Conservation (phyloP, 2,797 vertebrate species). For the Sebastes steindachneri region DNA sequence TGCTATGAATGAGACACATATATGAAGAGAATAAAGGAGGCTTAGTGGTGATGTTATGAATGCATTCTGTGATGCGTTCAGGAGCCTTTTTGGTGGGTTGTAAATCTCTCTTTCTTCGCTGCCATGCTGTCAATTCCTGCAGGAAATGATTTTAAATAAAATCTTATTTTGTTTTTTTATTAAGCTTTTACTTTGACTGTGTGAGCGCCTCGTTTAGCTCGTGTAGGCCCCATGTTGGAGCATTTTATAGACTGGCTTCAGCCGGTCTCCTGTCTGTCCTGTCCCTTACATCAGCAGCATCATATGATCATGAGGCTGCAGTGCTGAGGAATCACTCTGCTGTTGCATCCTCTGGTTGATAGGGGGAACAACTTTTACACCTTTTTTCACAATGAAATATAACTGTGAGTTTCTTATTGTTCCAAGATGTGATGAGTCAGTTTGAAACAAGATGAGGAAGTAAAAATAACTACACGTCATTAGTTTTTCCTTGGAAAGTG, state of each 20-base stretch:
- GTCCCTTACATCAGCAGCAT: conserved; percentile 65
- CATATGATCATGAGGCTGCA: conserved; percentile 56
- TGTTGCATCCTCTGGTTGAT: conserved; percentile 8
- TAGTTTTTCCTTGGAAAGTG: conserved; percentile 1
- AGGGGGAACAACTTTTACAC: too few species aligned
- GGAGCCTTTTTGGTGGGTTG: background rate
- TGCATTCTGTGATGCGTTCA: conserved; percentile 50
- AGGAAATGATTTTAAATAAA: background rate
- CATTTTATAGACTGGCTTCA: conserved; percentile 54
- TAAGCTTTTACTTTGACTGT: background rate
- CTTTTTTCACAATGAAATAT: background rate
- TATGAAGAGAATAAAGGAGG: background rate
- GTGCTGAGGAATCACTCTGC: conserved; percentile 17
- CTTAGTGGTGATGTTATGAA: background rate
- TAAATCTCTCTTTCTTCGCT: background rate
- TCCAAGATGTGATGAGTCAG: too few species aligned
- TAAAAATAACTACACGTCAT: conserved; percentile 38
- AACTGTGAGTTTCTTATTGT: conserved; percentile 13
- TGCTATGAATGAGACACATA: conserved; percentile 9
- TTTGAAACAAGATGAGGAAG: too few species aligned
- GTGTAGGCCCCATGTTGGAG: conserved; percentile 36
- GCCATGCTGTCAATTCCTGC: background rate
- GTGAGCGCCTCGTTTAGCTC: background rate
- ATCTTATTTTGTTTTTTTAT: background rate
- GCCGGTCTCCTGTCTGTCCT: conserved; percentile 47